Base-by-base conservation (phyloP, 2,797 vertebrate genomes). In the Spinus olivaceus region DNA sequence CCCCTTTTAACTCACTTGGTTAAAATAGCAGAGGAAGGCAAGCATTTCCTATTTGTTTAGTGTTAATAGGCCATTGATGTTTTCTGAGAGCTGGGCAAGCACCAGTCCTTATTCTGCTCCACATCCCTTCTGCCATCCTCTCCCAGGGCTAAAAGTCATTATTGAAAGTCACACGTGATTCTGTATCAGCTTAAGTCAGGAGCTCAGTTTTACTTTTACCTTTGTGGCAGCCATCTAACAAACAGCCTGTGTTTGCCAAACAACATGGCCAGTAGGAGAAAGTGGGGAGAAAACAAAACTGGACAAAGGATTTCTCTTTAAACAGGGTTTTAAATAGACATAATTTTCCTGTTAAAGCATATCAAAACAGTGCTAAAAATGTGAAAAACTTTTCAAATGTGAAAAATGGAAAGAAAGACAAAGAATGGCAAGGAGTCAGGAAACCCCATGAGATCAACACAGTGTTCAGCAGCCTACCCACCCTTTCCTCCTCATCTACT, bases 151-250 rank as follows among this genome's bases (percentile, higher is more conserved):
- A 42, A 65, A 90, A 83, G 74, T 87, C 71, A 44, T 81, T 94
- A 53, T 47, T 46, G 72, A 89, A 92, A 92, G 63, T 78, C 70
- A 67, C 28, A 42, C 35, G 42, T 50, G 47, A 94, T 54, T 96
- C 19, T 86, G 9, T 79, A 56, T 95, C 59, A 88, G 61, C 14
- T 9, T 69, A 92, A 91, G 83, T 17, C 60, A 94, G 44, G 87
- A 79, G 42, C 81, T 83, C 76, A 53, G 25, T 96, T 89, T 95
- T 54, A 79, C 42, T 92, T 95, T 85, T 66, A 84, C 87, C 37
- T 86, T 85, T 74, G 67, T 64, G 50, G 76, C 33, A 47, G 42
- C 37, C 39, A 53, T 86, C 51, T 90, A 88, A 47, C 47, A 94
- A 88, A 47, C 47, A 94, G 70, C 33, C 39, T 90, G 25, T 76